Evolutionary conservation across 30 jellyfish, hydroid and myxozoan species (phyloP).

Genomic region (Clytia hemisphaerica): DNA sequence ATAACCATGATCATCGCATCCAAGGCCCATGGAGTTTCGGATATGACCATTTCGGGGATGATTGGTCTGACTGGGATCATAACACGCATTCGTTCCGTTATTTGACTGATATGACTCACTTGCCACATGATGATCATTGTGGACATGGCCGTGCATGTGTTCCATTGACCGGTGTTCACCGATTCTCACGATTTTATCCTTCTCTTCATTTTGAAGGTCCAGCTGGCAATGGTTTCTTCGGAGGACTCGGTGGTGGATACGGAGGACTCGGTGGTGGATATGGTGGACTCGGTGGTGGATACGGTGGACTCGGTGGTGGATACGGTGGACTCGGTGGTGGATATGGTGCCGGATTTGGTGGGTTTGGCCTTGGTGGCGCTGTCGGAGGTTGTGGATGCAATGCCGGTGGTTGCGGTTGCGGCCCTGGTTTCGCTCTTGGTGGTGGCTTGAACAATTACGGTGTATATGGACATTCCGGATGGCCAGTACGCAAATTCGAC

Average conservation of each 20-base stretch:
- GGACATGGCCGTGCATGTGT: constrained; percentile 55
- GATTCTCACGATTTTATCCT: neutral
- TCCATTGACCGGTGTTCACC: no score
- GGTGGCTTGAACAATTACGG: constrained; percentile 9
- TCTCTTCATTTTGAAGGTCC: neutral
- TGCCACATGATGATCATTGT: constrained; percentile 45
- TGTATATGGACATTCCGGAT: constrained; percentile 45
- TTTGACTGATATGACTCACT: constrained; percentile 49
- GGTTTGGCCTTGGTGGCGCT: constrained; percentile 6
- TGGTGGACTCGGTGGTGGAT: constrained; percentile 31
- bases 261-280: constrained; percentile 33
- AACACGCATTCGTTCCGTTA: constrained; percentile 81
- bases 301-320: constrained; percentile 11
- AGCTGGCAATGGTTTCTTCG: constrained; percentile 28
- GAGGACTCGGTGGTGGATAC: constrained; percentile 33
- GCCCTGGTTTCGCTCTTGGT: constrained; percentile 1
- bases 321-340: constrained; percentile 13
- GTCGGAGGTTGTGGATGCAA: constrained; percentile 3
- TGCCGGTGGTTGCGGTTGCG: constrained; percentile 6
- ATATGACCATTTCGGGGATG: constrained; percentile 93
- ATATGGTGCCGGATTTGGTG: constrained; percentile 3
- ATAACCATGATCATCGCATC: constrained; percentile 68
- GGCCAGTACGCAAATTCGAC: constrained; percentile 3
- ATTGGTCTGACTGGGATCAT: constrained; percentile 99
- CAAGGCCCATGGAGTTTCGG: constrained; percentile 98